Evolutionary conservation across 2,888 invertebrate species (phyloP).

Genomic region (Polymixis flavicincta): DNA sequence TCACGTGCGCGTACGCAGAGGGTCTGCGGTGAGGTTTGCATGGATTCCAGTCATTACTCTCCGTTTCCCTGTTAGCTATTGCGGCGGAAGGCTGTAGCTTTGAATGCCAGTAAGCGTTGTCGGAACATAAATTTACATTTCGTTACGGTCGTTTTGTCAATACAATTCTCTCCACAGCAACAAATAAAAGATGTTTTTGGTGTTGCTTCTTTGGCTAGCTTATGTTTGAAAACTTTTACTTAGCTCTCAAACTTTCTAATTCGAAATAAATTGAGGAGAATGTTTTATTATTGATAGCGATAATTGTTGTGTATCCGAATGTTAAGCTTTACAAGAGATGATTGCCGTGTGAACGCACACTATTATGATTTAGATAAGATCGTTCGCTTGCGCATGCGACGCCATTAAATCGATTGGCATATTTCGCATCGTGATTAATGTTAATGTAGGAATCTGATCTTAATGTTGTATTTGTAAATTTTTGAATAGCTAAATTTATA

Average conservation of each 20-base stretch:
- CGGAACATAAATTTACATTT: slow-evolving; percentile 73
- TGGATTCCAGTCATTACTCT: slow-evolving; percentile 63
- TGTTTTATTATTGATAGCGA: slow-evolving; percentile 67
- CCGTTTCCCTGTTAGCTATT: slow-evolving; percentile 70
- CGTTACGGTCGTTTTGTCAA: slow-evolving; percentile 70
- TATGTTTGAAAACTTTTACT: slow-evolving; percentile 68
- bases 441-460: slow-evolving; percentile 10
- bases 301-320: slow-evolving; percentile 65
- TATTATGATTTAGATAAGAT: slow-evolving; percentile 59
- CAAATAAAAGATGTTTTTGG: slow-evolving; percentile 68
- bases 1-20: slow-evolving; percentile 21
- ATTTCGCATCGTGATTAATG: slow-evolving; percentile 28
- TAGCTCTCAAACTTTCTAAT: slow-evolving; percentile 69
- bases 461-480: not conserved
- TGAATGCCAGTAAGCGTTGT: slow-evolving; percentile 64
- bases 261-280: slow-evolving; percentile 70
- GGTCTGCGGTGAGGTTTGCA: slow-evolving; percentile 45
- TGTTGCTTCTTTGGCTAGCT: slow-evolving; percentile 52
- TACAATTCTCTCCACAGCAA: slow-evolving; percentile 66
- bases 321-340: slow-evolving; percentile 42
- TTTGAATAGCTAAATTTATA: not conserved
- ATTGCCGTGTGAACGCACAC: slow-evolving; percentile 60
- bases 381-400: slow-evolving; percentile 38
- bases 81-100: slow-evolving; percentile 66
- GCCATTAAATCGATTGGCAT: slow-evolving; percentile 37